Evolutionary conservation across 2,888 invertebrate genomes (phyloP).

Genomic region (Eurytoma californica): DNA sequence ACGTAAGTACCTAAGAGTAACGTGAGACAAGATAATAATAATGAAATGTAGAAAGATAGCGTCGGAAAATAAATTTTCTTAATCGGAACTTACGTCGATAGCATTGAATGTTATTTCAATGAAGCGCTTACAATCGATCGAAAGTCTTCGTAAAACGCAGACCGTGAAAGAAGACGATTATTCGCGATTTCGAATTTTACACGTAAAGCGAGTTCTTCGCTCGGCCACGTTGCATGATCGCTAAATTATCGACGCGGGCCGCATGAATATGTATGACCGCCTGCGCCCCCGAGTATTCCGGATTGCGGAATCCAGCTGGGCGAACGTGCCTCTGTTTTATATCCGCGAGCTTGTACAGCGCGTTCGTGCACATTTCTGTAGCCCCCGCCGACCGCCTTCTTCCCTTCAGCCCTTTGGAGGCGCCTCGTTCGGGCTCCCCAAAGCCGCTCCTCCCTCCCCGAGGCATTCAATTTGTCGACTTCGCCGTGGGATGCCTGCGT

Average conservation of each 20-base stretch:
- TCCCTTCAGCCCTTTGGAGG: neutral
- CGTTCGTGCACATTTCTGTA: conserved; percentile 9
- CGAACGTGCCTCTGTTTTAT: conserved; percentile 56
- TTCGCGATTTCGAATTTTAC: no score
- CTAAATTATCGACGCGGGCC: conserved; percentile 69
- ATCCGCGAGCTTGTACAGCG: conserved; percentile 42
- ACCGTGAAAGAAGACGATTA: no score
- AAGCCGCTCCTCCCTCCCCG: neutral
- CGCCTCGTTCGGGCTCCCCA: neutral
- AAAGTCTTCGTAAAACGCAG: no score
- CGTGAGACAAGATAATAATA: no score
- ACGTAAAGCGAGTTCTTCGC: no score
- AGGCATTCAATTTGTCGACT: conserved; percentile 14
- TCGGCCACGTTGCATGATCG: conserved; percentile 66
- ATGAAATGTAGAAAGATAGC: no score
- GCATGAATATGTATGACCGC: conserved; percentile 70
- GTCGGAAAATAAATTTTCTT: no score
- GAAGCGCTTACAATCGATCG: no score
- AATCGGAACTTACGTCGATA: no score
- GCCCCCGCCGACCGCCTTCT: conserved; percentile 16
- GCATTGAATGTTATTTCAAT: no score
- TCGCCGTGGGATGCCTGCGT: neutral
- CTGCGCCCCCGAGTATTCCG: conserved; percentile 62
- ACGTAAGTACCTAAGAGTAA: no score
- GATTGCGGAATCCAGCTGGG: conserved; percentile 66